phyloP scores from a whole-genome alignment of 2,113 vertebrate genomes.

The Petromus typicus region DNA sequence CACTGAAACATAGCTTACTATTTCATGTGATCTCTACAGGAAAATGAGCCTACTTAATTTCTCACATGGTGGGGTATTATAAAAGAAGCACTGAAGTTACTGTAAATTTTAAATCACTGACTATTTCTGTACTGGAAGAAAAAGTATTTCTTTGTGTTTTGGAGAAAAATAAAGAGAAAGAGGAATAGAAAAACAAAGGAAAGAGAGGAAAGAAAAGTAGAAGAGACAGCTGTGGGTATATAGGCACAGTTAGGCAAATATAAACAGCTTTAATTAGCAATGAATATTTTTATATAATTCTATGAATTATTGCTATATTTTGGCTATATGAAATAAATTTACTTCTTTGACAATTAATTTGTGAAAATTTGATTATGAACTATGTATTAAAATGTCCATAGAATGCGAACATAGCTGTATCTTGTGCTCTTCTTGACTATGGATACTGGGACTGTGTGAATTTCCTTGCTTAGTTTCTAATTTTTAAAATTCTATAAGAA shows the following conservation, averaged over 20 bases:
- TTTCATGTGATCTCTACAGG: not conserved
- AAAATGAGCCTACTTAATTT: not conserved
- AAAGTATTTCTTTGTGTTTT: not conserved
- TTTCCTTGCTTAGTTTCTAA: not conserved
- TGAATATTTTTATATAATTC: not conserved
- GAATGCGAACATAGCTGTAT: not conserved
- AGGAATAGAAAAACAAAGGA: not conserved
- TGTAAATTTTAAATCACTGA: not conserved
- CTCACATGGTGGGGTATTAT: not conserved
- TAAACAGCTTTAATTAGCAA: not conserved
- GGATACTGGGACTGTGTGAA: not conserved
- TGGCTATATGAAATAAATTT: not conserved
- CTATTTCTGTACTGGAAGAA: not conserved
- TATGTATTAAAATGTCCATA: not conserved
- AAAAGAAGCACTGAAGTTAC: not conserved
- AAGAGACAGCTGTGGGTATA: rapidly evolving
- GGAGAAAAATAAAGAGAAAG: not conserved
- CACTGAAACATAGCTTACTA: not conserved
- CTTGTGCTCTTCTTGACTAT: rapidly evolving
- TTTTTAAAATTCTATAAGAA: not conserved
- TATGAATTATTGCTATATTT: not conserved
- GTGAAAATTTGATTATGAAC: not conserved
- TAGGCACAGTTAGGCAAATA: not conserved
- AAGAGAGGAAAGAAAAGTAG: too few species aligned
- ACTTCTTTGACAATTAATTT: not conserved